phyloP scores from a whole-genome alignment of 2,797 vertebrate species.

The Karalla daura region DNA sequence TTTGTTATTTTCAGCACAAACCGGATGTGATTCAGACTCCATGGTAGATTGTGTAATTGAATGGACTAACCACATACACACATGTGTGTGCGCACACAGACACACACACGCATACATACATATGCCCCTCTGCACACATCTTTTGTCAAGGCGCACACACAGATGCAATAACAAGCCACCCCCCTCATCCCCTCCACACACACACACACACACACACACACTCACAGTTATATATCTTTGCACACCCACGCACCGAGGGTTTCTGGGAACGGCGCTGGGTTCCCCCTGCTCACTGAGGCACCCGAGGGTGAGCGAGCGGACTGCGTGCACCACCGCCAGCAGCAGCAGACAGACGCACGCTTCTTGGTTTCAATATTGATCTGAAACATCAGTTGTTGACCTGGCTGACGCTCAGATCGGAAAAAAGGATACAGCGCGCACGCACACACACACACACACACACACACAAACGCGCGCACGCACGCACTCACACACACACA shows the following conservation, averaged over 20 bases:
- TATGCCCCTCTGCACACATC: slow-evolving; percentile 15
- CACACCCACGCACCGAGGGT: slow-evolving; percentile 69
- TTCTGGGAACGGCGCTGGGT: slow-evolving; percentile 77
- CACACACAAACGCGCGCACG: neutral
- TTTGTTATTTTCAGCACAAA: slow-evolving; percentile 85
- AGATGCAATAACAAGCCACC: slow-evolving; percentile 7
- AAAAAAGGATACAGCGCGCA: slow-evolving; percentile 63
- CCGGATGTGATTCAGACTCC: slow-evolving; percentile 87
- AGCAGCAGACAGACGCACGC: slow-evolving; percentile 38
- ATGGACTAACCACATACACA: slow-evolving; percentile 67
- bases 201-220: slow-evolving; percentile 18
- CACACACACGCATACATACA: slow-evolving; percentile 7
- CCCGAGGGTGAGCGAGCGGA: slow-evolving; percentile 54
- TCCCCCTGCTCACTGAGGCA: slow-evolving; percentile 65
- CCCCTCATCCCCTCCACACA: slow-evolving; percentile 5
- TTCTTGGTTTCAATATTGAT: slow-evolving; percentile 77
- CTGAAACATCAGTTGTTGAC: slow-evolving; percentile 65
- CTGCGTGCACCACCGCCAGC: slow-evolving; percentile 37
- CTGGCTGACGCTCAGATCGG: slow-evolving; percentile 58
- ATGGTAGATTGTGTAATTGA: slow-evolving; percentile 81
- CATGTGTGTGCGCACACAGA: neutral
- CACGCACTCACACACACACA: slow-evolving; percentile 1
- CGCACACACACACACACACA: slow-evolving; percentile 4
- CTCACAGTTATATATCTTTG: slow-evolving; percentile 26
- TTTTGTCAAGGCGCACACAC: slow-evolving; percentile 2